Evolutionary conservation across 2,797 vertebrate genomes (phyloP), one percentile per base, ranked within the genome.

Genomic region (Crenuchus spilurus): DNA sequence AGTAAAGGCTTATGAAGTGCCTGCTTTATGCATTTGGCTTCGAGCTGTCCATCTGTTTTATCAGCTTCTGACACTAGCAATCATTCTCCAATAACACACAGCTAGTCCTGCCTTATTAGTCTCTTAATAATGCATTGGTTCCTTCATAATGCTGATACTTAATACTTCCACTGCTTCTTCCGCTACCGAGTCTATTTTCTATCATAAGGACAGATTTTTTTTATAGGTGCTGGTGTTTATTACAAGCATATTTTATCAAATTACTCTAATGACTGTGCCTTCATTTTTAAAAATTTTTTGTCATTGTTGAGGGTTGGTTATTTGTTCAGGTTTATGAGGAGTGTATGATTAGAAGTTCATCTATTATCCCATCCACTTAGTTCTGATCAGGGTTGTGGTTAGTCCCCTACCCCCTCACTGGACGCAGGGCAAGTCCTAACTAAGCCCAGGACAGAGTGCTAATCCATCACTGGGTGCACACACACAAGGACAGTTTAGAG

Each of bases 61-160:
- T 75, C 55, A 70, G 66, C 48, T 28, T 30, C n/a, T 60, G 26
- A 58, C 62, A 63, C 72, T 8, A 75, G 84, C 87, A 89, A 86
- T 90, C 89, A 91, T 72, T 75, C 63, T 77, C 75, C 72, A 68
- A 31, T 69, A 75, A 72, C 68, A 58, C 66, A 42, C 55, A 58
- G 49, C 67, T 58, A 57, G 49, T 49, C 63, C 46, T 52, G 41
- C 61, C 33, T 74, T 77, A 77, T 75, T 68, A 46, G 49, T 41
- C 52, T 51, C 55, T 92, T 79, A 90, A 90, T 92, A 89, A 91
- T 91, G 88, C 87, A 92, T 86, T 84, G 77, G 85, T 85, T 85
- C 87, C 86, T 88, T 87, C 16, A 86, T 86, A 84, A 80, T 83
- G 87, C 86, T 88, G 89, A 91, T 88, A 90, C 84, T 84, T 89